Base-by-base conservation (phyloP, 1,140 invertebrate genomes). In the Philopotamus ludificatus region DNA sequence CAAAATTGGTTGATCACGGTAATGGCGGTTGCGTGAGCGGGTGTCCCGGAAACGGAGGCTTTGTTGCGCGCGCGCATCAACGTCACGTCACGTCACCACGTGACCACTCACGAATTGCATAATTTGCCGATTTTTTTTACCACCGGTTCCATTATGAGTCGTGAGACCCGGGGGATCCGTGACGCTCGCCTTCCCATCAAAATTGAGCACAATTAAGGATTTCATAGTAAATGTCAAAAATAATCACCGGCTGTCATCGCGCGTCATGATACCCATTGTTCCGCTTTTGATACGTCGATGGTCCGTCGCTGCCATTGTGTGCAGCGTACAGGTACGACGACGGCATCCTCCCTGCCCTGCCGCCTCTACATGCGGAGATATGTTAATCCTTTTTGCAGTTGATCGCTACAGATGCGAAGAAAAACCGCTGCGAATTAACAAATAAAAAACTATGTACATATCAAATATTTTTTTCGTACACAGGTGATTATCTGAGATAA, bases 11-110 rank as follows among this genome's bases (percentile, higher is more conserved):
- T 20, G 42, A 10, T 39, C 41, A 34, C 47, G 3, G 22, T 39
- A 55, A 58, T 55, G 53, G 22, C 16, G 26, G 53, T 65, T 41
- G 63, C 63, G 63, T 65, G 63, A 7, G 45, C n/a, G n/a, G n/a
- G n/a, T 45, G 45, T 54, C 41, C 63, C 53, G 34, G 28, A 34
- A 34, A 12, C 28, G 28, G 28, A 34, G 28, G 28, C 34, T 34
- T 63, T 54, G 41, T 63, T 54, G 20, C 58, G 26, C 54, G 45
- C 41, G 44, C 44, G 54, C 54, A 49, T 65, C 45, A 28, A 21
- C 45, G 63, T 58, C 63, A 65, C 9, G 53, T 12, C 42, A 47
- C 21, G 63, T 65, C 63, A 65, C 45, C 45, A 20, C 45, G 45
- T 47, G n/a, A 15, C n/a, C n/a, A 7, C 20, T 7, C n/a, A 47